Evolutionary conservation across 2,888 invertebrate genomes (phyloP), one percentile per base, ranked within the genome.

Genomic region (Lamellibrachia satsuma): DNA sequence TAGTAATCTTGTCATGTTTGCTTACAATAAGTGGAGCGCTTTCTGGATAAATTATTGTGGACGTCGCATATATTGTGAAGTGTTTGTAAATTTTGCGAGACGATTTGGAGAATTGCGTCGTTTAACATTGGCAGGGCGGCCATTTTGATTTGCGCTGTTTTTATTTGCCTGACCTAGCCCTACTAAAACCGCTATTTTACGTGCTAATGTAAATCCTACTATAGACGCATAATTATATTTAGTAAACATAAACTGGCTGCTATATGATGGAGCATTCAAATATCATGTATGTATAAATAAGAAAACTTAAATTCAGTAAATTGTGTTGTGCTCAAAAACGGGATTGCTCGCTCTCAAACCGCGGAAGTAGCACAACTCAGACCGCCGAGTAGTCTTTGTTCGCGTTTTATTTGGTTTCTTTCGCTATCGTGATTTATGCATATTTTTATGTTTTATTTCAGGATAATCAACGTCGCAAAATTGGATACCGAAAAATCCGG

Each of bases 81-180:
- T 15, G 75, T 75, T 75, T 22, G 75, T 75, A 75, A 75, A 75
- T 75, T 75, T 75, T 75, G 22, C 75, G 75, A 75, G 75, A 75
- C 75, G 75, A 15, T 75, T 75, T 75, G 75, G 22, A 75, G 75
- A 75, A 75, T 75, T 75, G 75, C 75, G 75, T 75, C 75, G 75
- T 75, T 22, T 75, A 75, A 75, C 75, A n/a, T 75, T 75, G 22
- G 39, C n/a, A 75, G 75, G 75, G 75, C 75, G 75, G 75, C 75
- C 75, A 75, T 75, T 75, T 75, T 75, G 75, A 75, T 75, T 75
- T 75, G 75, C 75, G 75, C 75, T 75, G 75, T 75, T 75, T 75
- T 75, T 75, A 75, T 75, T 75, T 75, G 75, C 15, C 15, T 75
- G 75, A 75, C 75, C 75, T 75, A 75, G 75, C 75, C 75, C 75